A percentile compares a stretch with the other conserved stretches of the same genome.
Conservation (phyloP, 1,140 invertebrate species). For the Drosophila virilis region DNA sequence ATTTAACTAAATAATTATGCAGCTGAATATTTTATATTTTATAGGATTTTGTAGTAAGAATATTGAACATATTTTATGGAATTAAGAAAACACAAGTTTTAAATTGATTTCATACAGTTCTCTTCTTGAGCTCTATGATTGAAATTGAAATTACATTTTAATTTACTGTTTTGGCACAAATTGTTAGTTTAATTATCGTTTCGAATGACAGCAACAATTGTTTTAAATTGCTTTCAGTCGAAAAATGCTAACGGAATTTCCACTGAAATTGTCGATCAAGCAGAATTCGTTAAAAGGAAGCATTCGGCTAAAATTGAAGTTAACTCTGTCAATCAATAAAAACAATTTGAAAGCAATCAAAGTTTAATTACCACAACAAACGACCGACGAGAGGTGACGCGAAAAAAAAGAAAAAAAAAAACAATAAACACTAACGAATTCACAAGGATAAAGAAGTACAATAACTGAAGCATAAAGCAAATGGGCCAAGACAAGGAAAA, state of each 20-base stretch:
- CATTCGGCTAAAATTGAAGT: constrained; percentile 31
- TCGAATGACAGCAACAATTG: constrained; percentile 31
- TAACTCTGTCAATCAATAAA: constrained; percentile 73
- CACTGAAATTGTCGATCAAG: constrained; percentile 54
- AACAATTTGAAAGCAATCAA: constrained; percentile 80
- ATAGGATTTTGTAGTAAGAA: too few relatives aligned
- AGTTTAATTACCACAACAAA: constrained; percentile 80
- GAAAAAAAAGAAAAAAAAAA: constrained; percentile 25
- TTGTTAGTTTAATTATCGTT: constrained; percentile 29
- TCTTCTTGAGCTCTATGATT: background rate
- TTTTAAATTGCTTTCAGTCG: constrained; percentile 25
- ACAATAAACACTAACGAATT: constrained; percentile 43
- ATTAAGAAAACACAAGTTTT: too few relatives aligned
- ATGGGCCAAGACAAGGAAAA: constrained; percentile 22
- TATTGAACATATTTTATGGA: too few relatives aligned
- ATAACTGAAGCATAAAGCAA: constrained; percentile 42
- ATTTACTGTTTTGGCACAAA: constrained; percentile 7
- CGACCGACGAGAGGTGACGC: constrained; percentile 53
- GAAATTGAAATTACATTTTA: constrained; percentile 1
- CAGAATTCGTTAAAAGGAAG: constrained; percentile 22
- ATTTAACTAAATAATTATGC: too few relatives aligned
- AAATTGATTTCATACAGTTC: too few relatives aligned
- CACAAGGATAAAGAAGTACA: constrained; percentile 32
- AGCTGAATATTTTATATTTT: too few relatives aligned
- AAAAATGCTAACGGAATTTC: constrained; percentile 34